Base-by-base conservation (phyloP, 1,140 invertebrate genomes). In the Drosophila ohnishii region DNA sequence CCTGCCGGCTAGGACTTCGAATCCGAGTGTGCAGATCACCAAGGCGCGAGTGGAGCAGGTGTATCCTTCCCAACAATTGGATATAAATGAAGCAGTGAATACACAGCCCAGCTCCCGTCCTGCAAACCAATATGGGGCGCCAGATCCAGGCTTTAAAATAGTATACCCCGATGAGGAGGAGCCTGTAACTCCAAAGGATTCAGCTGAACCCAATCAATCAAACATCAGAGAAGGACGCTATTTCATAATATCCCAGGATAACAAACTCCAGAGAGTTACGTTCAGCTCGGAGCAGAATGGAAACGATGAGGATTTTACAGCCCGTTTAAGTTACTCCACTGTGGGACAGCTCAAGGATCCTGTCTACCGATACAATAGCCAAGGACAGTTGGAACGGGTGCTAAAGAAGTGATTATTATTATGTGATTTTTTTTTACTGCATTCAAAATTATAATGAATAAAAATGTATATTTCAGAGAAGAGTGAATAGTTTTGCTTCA, bases 271-370 rank as follows among this genome's bases (percentile, higher is more conserved):
- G 53, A 73, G 80, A 14, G 86, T 92, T 14, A 37, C 62, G 5
- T 92, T 77, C 63, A 80, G 71, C 11, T 85, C 90, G 0, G 64
- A 61, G 25, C 86, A 90, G 50, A 71, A 34, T 53, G 67, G 69
- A 2, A 78, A 90, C 0, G 45, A 73, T 39, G 74, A 87, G 13
- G 90, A 82, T 1, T 91, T 91, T 16, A 90, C 81, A 8, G 91
- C 91, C 2, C 79, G 89, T 47, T 55, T 92, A 14, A 84, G 57
- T 19, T 92, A 92, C 53, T 74, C 80, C 7, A 77, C 89, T 9
- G 83, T 92, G 34, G 88, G 90, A 1, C 75, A 90, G 37, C 55
- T 91, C 9, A 67, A 85, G 51, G 91, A 92, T 82, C 91, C 91
- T 2, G 47, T 92, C 2, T 92, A 79, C 16, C 80, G 74, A 19